Evolutionary conservation across 2,888 invertebrate species (phyloP).

Genomic region (Folsomia candida): DNA sequence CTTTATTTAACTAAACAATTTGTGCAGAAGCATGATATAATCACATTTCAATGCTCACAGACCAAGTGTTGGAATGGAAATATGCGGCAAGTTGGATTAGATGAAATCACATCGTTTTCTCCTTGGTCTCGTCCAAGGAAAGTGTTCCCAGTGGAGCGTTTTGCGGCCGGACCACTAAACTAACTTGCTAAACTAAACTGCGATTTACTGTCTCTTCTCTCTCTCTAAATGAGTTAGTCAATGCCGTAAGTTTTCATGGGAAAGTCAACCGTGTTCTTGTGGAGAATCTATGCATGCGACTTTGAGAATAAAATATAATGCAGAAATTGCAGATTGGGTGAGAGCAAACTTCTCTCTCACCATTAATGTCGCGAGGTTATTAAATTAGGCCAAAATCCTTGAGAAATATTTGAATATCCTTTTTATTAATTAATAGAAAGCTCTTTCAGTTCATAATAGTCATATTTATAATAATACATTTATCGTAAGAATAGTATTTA

Average conservation of each 20-base stretch:
- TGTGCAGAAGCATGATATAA: background rate
- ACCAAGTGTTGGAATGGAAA: background rate
- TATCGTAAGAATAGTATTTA: constrained; percentile 11
- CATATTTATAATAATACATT: constrained; percentile 19
- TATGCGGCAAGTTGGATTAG: background rate
- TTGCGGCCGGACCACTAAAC: constrained; percentile 41
- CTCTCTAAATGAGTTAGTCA: background rate
- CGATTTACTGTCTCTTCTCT: background rate
- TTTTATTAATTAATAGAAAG: constrained; percentile 39
- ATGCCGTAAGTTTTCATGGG: background rate
- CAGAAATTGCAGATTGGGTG: background rate
- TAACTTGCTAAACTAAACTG: constrained; percentile 6
- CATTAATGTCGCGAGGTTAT: no score
- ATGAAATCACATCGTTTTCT: background rate
- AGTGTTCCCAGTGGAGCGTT: constrained; percentile 37
- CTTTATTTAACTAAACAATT: constrained; percentile 4
- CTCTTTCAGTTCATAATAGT: constrained; percentile 40
- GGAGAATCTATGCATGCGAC: background rate
- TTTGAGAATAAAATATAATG: background rate
- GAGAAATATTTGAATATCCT: background rate
- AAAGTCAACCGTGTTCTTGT: background rate
- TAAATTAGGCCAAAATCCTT: no score
- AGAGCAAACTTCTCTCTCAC: no score
- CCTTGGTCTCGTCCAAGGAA: background rate
- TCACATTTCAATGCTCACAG: background rate